These are phyloP conservation scores for Trissolcus basalis DNA, from an alignment of 1,140 invertebrate genomes.

Conservation along the genomic window DNA sequence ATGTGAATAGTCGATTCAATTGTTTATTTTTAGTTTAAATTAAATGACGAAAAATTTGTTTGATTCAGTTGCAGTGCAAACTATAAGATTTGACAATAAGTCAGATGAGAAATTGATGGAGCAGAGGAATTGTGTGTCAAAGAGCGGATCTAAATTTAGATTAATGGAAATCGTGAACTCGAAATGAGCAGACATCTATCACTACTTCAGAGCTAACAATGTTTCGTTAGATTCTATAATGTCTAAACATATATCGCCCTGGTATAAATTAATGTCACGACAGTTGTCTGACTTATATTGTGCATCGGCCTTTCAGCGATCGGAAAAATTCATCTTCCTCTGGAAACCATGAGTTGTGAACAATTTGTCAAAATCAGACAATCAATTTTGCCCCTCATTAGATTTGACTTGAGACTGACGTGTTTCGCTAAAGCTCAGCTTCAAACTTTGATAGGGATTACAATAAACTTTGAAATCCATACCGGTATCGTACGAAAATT, in stretches of 20 bases:
- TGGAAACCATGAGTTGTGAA: no score
- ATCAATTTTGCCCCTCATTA: no score
- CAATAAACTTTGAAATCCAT: no score
- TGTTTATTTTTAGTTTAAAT: not conserved
- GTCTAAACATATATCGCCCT: conserved; percentile 12
- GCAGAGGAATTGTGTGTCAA: not conserved
- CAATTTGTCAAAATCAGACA: no score
- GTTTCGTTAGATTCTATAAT: conserved; percentile 15
- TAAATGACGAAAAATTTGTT: not conserved
- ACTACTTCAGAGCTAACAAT: conserved; percentile 1
- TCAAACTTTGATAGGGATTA: no score
- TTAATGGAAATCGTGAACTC: conserved; percentile 14
- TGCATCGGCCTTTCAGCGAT: not conserved
- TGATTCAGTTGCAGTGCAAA: not conserved
- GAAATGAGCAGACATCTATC: conserved; percentile 17
- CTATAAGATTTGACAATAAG: no score
- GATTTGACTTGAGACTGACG: no score
- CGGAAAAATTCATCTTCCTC: not conserved
- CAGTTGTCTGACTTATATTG: not conserved
- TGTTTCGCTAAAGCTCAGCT: no score
- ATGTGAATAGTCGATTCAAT: no score
- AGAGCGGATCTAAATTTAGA: conserved; percentile 9
- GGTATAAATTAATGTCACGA: conserved; percentile 13
- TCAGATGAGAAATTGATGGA: no score
- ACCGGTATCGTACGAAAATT: no score